A percentile compares a stretch with the other conserved stretches of the same genome.
Conservation (phyloP, 2,797 vertebrate species). For the Ciconia nigra region DNA sequence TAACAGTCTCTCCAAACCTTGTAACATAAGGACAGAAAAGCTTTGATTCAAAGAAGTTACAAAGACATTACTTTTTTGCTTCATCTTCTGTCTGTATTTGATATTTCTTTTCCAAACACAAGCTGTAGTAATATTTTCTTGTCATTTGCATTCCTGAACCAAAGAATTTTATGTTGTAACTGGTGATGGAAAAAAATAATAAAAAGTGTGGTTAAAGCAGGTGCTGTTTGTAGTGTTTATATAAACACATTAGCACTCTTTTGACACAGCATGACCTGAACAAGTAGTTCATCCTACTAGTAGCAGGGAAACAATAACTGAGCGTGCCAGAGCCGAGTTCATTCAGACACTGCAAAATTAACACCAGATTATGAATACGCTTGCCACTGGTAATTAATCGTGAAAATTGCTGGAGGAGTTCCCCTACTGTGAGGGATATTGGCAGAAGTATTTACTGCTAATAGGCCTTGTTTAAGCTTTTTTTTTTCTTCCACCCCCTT, state of each 20-base stretch:
- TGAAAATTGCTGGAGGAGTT: conserved; percentile 71
- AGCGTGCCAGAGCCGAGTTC: conserved; percentile 68
- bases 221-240: conserved; percentile 59
- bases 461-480: conserved; percentile 81
- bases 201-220: conserved; percentile 63
- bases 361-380: conserved; percentile 81
- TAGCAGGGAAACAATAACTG: conserved; percentile 75
- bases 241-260: conserved; percentile 71
- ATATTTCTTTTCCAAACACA: neutral
- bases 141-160: neutral
- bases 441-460: conserved; percentile 78
- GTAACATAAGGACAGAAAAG: neutral
- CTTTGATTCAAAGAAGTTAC: neutral
- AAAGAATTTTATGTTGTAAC: conserved; percentile 30
- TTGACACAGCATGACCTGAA: conserved; percentile 69
- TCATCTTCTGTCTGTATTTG: neutral
- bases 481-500: conserved; percentile 61
- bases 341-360: conserved; percentile 82
- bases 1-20: neutral
- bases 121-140: neutral
- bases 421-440: conserved; percentile 77
- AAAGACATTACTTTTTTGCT: neutral
- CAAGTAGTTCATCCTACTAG: conserved; percentile 63
- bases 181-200: conserved; percentile 22
- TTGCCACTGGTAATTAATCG: conserved; percentile 76